Conservation (phyloP, 2,113 vertebrate species). For the Melozone crissalis region DNA sequence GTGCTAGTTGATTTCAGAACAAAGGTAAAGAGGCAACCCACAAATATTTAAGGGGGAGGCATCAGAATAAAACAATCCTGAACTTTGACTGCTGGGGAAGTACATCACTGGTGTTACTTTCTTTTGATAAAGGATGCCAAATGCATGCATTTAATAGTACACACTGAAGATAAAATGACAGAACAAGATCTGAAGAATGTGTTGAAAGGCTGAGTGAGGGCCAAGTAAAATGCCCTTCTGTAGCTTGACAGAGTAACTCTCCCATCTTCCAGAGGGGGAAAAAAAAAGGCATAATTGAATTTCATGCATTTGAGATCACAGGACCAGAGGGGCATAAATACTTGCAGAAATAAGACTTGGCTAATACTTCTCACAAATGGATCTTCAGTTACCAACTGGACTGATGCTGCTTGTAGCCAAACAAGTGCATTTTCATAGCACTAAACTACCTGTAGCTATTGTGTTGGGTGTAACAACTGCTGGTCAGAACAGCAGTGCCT, state of each 20-base stretch:
- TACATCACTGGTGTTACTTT: not conserved
- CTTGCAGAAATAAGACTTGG: not conserved
- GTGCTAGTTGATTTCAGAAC: not conserved
- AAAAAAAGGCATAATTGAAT: not conserved
- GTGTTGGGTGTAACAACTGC: not conserved
- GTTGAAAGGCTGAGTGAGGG: not conserved
- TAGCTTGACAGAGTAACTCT: not conserved
- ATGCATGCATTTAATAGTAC: not conserved
- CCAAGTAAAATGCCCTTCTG: not conserved
- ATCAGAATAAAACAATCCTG: not conserved
- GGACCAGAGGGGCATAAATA: not conserved
- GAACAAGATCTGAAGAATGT: not conserved
- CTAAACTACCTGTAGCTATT: not conserved
- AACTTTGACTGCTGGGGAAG: not conserved
- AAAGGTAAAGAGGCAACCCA: not conserved
- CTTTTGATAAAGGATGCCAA: not conserved
- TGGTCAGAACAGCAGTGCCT: not conserved
- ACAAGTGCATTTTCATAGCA: not conserved
- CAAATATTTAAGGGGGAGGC: not conserved
- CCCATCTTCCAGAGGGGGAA: not conserved
- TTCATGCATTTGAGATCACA: not conserved
- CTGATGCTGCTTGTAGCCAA: not conserved
- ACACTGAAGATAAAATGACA: not conserved
- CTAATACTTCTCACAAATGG: not conserved
- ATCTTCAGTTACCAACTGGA: not conserved